These are phyloP conservation scores for Periphyllus acericola DNA, from an alignment of 2,888 invertebrate genomes.

Conservation along the genomic window DNA sequence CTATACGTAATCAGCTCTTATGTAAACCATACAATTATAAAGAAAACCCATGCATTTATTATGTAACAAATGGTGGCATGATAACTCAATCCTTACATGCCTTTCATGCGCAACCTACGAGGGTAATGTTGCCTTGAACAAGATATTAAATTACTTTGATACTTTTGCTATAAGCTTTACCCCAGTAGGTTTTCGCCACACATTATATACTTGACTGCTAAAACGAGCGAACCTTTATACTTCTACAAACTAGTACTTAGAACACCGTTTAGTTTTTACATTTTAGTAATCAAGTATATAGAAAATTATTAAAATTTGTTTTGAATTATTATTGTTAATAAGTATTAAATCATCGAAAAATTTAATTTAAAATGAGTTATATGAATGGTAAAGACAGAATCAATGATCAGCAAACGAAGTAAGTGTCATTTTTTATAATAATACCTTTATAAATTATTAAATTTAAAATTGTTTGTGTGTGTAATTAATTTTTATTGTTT, in stretches of 20 bases:
- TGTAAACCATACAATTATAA: conserved; percentile 33
- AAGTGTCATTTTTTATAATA: not conserved
- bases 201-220: not conserved
- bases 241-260: not conserved
- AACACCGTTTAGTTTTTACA: not conserved
- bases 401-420: conserved; percentile 52
- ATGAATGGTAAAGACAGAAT: conserved; percentile 30
- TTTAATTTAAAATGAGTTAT: conserved; percentile 27
- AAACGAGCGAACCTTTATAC: not conserved
- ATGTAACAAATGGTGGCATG: conserved; percentile 29
- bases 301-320: not conserved
- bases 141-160: conserved; percentile 44
- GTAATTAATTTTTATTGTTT: not conserved
- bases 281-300: not conserved
- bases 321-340: not conserved
- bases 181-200: conserved; percentile 20
- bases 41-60: conserved; percentile 29
- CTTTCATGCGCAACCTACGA: conserved; percentile 9
- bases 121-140: conserved; percentile 5
- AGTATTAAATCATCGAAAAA: not conserved
- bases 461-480: not conserved
- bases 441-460: not conserved
- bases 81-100: conserved; percentile 43
- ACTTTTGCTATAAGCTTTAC: conserved; percentile 42
- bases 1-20: conserved; percentile 3